These are phyloP conservation scores for Acleris holmiana DNA, from an alignment of 2,888 invertebrate genomes.

Conservation along the genomic window DNA sequence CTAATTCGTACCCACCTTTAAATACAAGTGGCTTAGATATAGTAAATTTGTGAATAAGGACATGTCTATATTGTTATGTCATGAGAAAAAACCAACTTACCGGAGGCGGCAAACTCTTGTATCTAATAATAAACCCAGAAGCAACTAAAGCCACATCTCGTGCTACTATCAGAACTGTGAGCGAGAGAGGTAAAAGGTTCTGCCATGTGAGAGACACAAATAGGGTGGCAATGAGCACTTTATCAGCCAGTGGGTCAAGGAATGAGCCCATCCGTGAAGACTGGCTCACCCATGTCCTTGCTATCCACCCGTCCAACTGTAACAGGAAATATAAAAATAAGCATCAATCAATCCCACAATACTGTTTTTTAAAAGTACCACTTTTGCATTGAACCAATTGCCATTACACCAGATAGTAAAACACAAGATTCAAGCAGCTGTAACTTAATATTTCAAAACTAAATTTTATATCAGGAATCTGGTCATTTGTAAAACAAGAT, in stretches of 20 bases:
- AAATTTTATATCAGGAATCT: no score
- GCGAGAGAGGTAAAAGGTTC: slow-evolving; percentile 91
- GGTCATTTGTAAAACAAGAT: no score
- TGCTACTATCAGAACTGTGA: slow-evolving; percentile 92
- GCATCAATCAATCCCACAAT: no score
- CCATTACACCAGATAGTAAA: no score
- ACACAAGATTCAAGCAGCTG: no score
- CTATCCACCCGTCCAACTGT: slow-evolving; percentile 98
- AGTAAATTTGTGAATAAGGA: no score
- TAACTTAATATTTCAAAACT: no score
- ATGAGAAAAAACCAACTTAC: slow-evolving; percentile 81
- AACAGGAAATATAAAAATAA: slow-evolving; percentile 38
- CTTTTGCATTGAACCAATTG: no score
- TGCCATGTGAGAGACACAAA: slow-evolving; percentile 94
- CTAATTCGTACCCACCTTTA: no score
- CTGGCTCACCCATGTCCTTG: slow-evolving; percentile 95
- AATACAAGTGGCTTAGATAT: no score
- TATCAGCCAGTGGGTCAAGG: slow-evolving; percentile 98
- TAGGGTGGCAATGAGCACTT: slow-evolving; percentile 94
- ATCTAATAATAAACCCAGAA: slow-evolving; percentile 96
- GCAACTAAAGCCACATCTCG: slow-evolving; percentile 92
- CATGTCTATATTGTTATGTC: no score
- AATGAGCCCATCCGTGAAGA: slow-evolving; percentile 97
- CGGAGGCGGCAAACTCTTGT: slow-evolving; percentile 94
- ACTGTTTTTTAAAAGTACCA: no score